Base-by-base conservation (phyloP, 2,888 invertebrate genomes). In the Platyscelio sp. region DNA sequence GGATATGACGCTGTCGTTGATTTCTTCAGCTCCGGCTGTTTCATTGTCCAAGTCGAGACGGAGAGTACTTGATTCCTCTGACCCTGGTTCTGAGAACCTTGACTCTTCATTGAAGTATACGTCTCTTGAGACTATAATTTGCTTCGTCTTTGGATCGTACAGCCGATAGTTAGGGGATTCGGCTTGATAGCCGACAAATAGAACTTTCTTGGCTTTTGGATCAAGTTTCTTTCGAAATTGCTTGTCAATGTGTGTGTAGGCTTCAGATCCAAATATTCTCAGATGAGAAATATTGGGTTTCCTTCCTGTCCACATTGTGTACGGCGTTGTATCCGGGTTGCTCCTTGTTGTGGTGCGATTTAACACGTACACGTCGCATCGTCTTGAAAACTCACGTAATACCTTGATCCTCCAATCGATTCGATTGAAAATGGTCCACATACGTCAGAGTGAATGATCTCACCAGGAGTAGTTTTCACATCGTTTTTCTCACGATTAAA, bases 121-220 rank as follows among this genome's bases (percentile, higher is more conserved):
- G 15, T 40, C 40, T 15, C 40, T 40, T 40, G 40, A 40, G 15
- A 40, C 40, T 15, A 40, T 40, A 33, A 33, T 33, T 33, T 33
- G 5, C 15, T 40, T 40, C 15, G 40, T 40, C 3, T 3, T 15
- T 40, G 40, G 15, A 40, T 40, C 40, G 15, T 13, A 40, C 15
- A 40, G 11, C 40, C 81, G 13, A 40, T 68, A 78, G 29, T 80
- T 74, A 3, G 22, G 72, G 3, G 84, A 68, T n/a, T 86, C 49
- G 1, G 38, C 68, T 18, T 80, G 61, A 74, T 86, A 86, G 1
- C 86, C 81, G 13, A 86, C 86, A 11, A 86, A 58, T 2, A 85
- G 43, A 0, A 38, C 33, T 33, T 75, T 65, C 29, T 76, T 63
- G 26, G 63, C 38, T 46, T 67, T 65, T 18, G 67, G 22, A n/a